Evolutionary conservation across 2,888 invertebrate genomes (phyloP), one percentile per base, ranked within the genome.

Genomic region (Eupithecia tripunctaria): DNA sequence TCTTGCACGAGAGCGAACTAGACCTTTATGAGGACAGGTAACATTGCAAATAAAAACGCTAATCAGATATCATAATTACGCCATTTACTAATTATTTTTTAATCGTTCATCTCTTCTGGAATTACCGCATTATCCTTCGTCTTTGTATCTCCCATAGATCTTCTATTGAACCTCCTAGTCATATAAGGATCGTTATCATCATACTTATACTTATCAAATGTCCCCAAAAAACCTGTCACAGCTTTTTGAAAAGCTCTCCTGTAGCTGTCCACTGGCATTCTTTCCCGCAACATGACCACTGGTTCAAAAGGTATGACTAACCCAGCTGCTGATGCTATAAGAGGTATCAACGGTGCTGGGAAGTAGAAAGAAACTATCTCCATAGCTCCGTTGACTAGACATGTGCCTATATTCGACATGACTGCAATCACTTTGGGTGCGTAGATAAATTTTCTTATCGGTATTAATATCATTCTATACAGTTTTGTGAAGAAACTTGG

Each of bases 231-330:
- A 2, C 88, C 84, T 56, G 85, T 84, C 1, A 94, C 80, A 5
- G 93, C 94, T 27, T 88, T 89, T 64, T 86, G 86, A 1, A 94
- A 86, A 0, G 94, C 94, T 78, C 93, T 83, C 67, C 92, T 88
- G 47, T 94, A 94, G 66, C 91, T 93, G 0, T 90, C 86, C 0
- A 93, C 92, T 1, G 94, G 94, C 88, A 94, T 91, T 79, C 80
- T 88, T 47, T 92, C 85, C 74, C 87, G 85, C 1, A 94, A 70
- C 82, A 88, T 87, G 0, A 93, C 90, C 0, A 94, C 88, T 43
- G 94, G 94, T 71, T 94, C 94, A 73, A 93, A 94, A 0, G 94
- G 94, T 76, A 94, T 92, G 0, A 93, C 67, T 81, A 91, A 86
- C 0, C 93, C 93, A 0, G 94, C 94, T 7, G 88, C 90, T 14